Percentiles rank a stretch among this genome's conserved stretches.
These are phyloP conservation scores for Orthosia cruda DNA, from an alignment of 2,888 invertebrate genomes.

Conservation along the genomic window DNA sequence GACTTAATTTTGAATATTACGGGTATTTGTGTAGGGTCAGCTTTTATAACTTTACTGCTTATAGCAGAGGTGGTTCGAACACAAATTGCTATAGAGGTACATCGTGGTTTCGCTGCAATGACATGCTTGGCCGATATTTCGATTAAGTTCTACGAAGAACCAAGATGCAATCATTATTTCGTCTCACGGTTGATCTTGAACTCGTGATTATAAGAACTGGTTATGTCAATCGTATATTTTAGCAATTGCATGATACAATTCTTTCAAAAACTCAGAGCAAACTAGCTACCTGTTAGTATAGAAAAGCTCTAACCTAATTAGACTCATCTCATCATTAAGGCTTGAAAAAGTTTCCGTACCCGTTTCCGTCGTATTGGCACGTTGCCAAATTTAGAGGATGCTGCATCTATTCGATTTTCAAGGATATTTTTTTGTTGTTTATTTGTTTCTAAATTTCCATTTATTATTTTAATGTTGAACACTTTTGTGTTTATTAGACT, in stretches of 20 bases:
- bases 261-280: background rate
- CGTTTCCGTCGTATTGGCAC: constrained; percentile 14
- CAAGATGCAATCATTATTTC: constrained; percentile 1
- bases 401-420: constrained; percentile 15
- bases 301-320: constrained; percentile 25
- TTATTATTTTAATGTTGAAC: background rate
- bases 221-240: background rate
- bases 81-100: background rate
- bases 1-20: constrained; percentile 22
- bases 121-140: constrained; percentile 30
- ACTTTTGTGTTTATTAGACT: background rate
- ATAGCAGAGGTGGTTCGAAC: background rate
- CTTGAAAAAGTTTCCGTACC: background rate
- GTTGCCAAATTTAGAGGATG: constrained; percentile 4
- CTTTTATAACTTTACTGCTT: constrained; percentile 8
- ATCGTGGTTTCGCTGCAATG: constrained; percentile 9
- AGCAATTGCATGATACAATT: background rate
- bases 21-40: constrained; percentile 10
- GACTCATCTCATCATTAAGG: constrained; percentile 13
- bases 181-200: background rate
- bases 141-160: constrained; percentile 14
- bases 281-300: background rate
- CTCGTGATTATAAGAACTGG: background rate
- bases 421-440: constrained; percentile 3
- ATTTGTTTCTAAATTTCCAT: background rate